phyloP scores from a whole-genome alignment of 1,140 invertebrate species.

The Tachypleus tridentatus region DNA sequence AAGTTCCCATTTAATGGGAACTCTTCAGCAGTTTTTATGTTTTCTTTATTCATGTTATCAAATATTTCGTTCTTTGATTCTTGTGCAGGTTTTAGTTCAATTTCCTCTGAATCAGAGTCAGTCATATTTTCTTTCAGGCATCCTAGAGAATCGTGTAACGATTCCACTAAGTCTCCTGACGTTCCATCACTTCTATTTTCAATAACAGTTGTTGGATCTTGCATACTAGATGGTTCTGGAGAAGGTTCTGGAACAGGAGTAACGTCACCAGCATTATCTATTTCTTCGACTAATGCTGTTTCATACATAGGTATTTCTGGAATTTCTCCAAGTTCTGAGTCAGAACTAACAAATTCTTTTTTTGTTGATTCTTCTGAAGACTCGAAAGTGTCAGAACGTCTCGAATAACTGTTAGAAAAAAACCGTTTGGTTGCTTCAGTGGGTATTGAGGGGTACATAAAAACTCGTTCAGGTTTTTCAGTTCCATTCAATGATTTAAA shows the following conservation, averaged over 20 bases:
- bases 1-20: too few relatives aligned
- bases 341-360: conserved; percentile 12
- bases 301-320: not conserved
- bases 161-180: conserved; percentile 6
- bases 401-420: too few relatives aligned
- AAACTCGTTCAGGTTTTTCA: too few relatives aligned
- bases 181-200: conserved; percentile 17
- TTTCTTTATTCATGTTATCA: conserved; percentile 14
- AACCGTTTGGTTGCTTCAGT: too few relatives aligned
- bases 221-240: conserved; percentile 18
- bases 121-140: too few relatives aligned
- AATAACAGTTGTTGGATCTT: conserved; percentile 19
- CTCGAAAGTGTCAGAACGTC: conserved; percentile 10
- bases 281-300: too few relatives aligned
- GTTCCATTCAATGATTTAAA: too few relatives aligned
- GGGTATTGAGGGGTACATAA: too few relatives aligned
- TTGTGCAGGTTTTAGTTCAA: conserved; percentile 1
- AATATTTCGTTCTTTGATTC: conserved; percentile 13
- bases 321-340: conserved; percentile 2
- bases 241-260: conserved; percentile 18
- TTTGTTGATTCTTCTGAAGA: conserved; percentile 22
- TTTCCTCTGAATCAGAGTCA: too few relatives aligned
- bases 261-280: conserved; percentile 7
- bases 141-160: too few relatives aligned
- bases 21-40: conserved; percentile 1